A percentile compares a stretch with the other conserved stretches of the same genome.
These are phyloP conservation scores for Gambusia affinis DNA, from an alignment of 2,113 vertebrate species.

Conservation along the genomic window DNA sequence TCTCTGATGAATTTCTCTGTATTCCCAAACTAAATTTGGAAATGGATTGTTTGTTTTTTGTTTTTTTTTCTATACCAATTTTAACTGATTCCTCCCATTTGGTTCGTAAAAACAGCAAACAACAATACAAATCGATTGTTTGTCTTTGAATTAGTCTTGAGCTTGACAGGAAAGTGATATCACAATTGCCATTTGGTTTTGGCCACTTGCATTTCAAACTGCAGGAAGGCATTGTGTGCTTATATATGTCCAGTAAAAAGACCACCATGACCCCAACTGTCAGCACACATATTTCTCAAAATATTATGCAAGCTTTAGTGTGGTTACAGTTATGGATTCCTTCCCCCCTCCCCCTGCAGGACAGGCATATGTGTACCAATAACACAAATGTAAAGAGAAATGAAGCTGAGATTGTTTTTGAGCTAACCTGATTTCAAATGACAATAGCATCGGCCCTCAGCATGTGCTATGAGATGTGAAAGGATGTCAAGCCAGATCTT, in stretches of 20 bases:
- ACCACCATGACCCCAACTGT: conserved; percentile 22
- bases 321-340: neutral
- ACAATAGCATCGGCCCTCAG: conserved; percentile 15
- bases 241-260: conserved; percentile 19
- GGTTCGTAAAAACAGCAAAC: neutral
- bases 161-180: conserved; percentile 29
- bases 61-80: neutral
- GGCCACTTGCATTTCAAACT: conserved; percentile 17
- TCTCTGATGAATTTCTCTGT: neutral
- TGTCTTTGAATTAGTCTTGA: conserved; percentile 6
- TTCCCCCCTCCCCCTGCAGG: too few species aligned
- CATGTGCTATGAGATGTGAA: conserved; percentile 8
- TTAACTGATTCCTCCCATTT: conserved; percentile 11
- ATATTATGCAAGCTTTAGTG: neutral
- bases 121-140: too few species aligned
- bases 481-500: conserved; percentile 11
- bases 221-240: neutral
- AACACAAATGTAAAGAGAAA: conserved; percentile 41
- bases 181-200: conserved; percentile 11
- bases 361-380: neutral
- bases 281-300: conserved; percentile 2
- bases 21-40: neutral
- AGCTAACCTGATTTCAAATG: conserved; percentile 39
- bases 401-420: conserved; percentile 11
- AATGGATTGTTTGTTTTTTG: too few species aligned